Conservation (phyloP, 2,113 vertebrate genomes). For the Mastomys coucha region DNA sequence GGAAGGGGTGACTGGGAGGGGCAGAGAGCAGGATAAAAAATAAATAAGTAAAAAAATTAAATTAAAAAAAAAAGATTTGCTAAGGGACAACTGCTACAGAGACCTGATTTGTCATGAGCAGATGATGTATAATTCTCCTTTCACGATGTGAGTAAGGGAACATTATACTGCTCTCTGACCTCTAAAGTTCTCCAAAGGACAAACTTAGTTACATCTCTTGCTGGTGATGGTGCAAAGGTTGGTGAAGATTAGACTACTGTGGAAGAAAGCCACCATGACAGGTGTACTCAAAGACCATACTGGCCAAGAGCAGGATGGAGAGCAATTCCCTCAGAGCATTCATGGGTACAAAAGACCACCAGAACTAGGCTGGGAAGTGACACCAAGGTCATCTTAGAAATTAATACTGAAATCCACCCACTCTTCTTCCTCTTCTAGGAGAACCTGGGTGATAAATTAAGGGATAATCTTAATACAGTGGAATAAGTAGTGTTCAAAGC, state of each 20-base stretch:
- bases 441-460: constrained; percentile 1
- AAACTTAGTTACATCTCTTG: background rate
- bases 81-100: background rate
- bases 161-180: background rate
- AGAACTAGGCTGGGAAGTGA: background rate
- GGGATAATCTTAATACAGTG: background rate
- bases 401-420: background rate
- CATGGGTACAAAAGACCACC: background rate
- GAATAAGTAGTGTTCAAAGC: background rate
- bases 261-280: background rate
- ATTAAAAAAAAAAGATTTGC: constrained; percentile 2
- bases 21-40: too few relatives aligned
- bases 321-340: background rate
- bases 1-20: too few relatives aligned
- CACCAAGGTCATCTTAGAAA: background rate
- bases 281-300: background rate
- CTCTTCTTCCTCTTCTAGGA: background rate
- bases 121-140: background rate
- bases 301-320: background rate
- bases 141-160: background rate
- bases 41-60: too few relatives aligned
- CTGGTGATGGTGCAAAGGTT: background rate
- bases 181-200: constrained; percentile 36
- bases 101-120: constrained; percentile 34
- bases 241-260: background rate